Evolutionary conservation across 1,140 invertebrate species (phyloP).

Genomic region (Drosophila fuyamai): DNA sequence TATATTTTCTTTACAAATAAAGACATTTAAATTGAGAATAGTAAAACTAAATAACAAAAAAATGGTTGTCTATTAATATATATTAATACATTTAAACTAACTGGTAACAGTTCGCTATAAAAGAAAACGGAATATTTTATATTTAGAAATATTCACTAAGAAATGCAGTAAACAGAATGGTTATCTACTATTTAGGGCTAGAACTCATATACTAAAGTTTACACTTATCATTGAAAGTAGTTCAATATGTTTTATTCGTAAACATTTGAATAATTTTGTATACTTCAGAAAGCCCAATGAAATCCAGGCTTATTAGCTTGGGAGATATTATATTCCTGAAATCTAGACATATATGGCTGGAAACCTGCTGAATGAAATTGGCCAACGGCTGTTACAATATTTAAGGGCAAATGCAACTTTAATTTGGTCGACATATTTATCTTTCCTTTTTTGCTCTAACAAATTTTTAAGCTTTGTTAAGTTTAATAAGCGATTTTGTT

Average conservation of each 20-base stretch:
- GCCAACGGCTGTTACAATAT: constrained; percentile 1
- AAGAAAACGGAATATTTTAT: constrained; percentile 1
- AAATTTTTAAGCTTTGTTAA: neutral
- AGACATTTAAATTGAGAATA: constrained; percentile 19
- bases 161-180: neutral
- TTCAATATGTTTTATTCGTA: neutral
- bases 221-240: neutral
- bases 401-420: neutral
- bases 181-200: neutral
- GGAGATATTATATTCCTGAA: neutral
- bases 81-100: constrained; percentile 29
- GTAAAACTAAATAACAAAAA: constrained; percentile 29
- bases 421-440: neutral
- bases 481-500: neutral
- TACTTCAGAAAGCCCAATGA: neutral
- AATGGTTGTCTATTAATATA: constrained; percentile 52
- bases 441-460: neutral
- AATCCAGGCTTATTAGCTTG: neutral
- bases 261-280: neutral
- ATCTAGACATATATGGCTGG: constrained; percentile 8
- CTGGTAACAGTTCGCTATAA: constrained; percentile 61
- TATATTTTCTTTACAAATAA: constrained; percentile 5
- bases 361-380: constrained; percentile 30
- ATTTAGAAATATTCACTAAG: neutral
- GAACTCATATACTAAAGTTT: neutral